Conservation (phyloP, 2,113 vertebrate genomes). For the Cricetomys ansorgei region DNA sequence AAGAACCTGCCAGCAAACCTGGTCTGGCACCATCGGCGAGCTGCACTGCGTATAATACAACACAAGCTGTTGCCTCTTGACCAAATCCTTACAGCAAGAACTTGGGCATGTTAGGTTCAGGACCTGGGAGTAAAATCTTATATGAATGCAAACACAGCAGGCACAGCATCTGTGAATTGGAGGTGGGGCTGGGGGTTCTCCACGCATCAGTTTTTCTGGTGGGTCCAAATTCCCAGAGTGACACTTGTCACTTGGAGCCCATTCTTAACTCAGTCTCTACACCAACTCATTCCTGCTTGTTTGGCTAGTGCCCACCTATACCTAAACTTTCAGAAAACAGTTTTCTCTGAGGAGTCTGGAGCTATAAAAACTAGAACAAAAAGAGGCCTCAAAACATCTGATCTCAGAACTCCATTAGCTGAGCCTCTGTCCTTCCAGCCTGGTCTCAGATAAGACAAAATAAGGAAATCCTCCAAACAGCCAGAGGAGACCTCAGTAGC, state of each 20-base stretch:
- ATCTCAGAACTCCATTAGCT: constrained; percentile 72
- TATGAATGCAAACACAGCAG: neutral
- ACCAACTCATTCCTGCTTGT: neutral
- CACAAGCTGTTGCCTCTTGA: neutral
- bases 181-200: neutral
- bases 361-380: constrained; percentile 69
- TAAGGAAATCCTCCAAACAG: constrained; percentile 79
- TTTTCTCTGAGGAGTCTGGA: constrained; percentile 73
- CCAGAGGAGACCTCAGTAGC: constrained; percentile 75
- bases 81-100: neutral
- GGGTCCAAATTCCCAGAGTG: neutral
- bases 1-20: neutral
- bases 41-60: too few relatives aligned
- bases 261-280: neutral
- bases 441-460: constrained; percentile 77
- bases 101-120: neutral
- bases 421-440: constrained; percentile 57
- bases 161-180: neutral
- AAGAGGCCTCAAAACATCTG: constrained; percentile 74
- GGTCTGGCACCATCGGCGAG: rapidly evolving
- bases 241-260: neutral
- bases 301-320: neutral
- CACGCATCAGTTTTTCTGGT: neutral
- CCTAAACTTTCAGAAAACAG: neutral
- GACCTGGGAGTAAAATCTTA: neutral